A percentile compares a stretch with the other conserved stretches of the same genome.
Conservation (phyloP, 1,140 invertebrate species). For the Drosophila ohnishii region DNA sequence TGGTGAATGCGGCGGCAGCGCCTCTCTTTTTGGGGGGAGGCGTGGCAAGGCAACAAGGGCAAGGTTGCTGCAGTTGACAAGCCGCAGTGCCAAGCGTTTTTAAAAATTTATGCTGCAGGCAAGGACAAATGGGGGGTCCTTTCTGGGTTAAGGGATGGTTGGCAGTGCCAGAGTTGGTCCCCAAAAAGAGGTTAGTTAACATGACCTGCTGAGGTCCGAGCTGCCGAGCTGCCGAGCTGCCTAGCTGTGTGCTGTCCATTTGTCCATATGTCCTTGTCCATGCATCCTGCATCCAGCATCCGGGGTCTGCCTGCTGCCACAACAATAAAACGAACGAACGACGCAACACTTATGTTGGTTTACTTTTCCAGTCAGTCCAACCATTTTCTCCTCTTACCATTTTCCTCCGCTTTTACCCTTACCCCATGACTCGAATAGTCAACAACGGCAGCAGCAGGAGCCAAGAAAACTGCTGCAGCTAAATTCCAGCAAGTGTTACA, state of each 20-base stretch:
- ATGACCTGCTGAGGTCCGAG: constrained; percentile 52
- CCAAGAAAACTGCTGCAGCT: constrained; percentile 39
- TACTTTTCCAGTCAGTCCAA: constrained; percentile 49
- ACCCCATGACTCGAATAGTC: constrained; percentile 44
- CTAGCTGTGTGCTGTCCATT: constrained; percentile 17
- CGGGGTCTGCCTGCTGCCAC: constrained; percentile 26
- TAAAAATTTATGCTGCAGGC: constrained; percentile 76
- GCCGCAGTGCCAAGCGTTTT: constrained; percentile 55
- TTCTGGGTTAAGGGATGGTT: constrained; percentile 4
- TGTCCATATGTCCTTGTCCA: constrained; percentile 22
- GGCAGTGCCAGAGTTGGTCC: background rate
- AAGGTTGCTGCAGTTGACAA: constrained; percentile 77
- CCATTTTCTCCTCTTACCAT: background rate
- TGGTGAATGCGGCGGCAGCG: background rate
- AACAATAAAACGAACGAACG: constrained; percentile 72
- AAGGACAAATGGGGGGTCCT: constrained; percentile 46
- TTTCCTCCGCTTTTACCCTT: background rate
- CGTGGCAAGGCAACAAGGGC: constrained; percentile 67
- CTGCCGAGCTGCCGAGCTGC: constrained; percentile 1
- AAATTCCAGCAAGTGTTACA: constrained; percentile 39
- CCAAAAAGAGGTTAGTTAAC: constrained; percentile 61
- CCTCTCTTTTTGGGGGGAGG: constrained; percentile 17
- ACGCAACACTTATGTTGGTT: constrained; percentile 79
- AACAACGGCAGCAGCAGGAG: constrained; percentile 13
- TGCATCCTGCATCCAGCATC: constrained; percentile 8